Conservation (phyloP, 2,888 invertebrate species). For the Thyatira batis region DNA sequence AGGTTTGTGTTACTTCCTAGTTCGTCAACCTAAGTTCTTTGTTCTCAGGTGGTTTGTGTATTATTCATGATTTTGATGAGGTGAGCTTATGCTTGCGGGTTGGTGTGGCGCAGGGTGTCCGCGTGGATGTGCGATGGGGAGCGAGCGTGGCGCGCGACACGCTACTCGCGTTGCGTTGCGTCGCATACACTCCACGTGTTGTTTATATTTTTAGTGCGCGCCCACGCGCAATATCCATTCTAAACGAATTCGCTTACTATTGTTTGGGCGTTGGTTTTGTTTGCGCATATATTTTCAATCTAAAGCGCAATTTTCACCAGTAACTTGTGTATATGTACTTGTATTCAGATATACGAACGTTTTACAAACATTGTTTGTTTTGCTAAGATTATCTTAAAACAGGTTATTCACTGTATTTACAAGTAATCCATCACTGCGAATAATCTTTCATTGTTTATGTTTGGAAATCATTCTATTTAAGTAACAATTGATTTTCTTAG, state of each 20-base stretch:
- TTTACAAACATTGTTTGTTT: slow-evolving; percentile 19
- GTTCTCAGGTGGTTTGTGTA: slow-evolving; percentile 60
- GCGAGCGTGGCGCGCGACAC: slow-evolving; percentile 26
- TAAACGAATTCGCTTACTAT: slow-evolving; percentile 42
- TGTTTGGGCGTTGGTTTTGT: slow-evolving; percentile 42
- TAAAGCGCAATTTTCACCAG: slow-evolving; percentile 36
- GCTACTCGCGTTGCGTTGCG: slow-evolving; percentile 27
- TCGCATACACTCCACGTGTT: slow-evolving; percentile 66
- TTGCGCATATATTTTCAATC: slow-evolving; percentile 22
- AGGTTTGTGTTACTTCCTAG: slow-evolving; percentile 83
- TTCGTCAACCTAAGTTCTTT: slow-evolving; percentile 75
- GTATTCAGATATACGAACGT: slow-evolving; percentile 10
- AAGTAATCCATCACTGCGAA: not conserved
- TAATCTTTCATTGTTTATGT: not conserved
- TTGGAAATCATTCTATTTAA: not conserved
- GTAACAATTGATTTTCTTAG: not conserved
- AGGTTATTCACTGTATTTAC: not conserved
- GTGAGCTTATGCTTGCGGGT: slow-evolving; percentile 19
- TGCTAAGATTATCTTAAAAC: slow-evolving; percentile 3
- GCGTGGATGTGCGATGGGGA: slow-evolving; percentile 28
- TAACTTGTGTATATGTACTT: slow-evolving; percentile 13
- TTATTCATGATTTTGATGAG: slow-evolving; percentile 31
- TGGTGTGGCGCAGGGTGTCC: not conserved
- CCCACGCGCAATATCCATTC: slow-evolving; percentile 64
- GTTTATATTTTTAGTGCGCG: slow-evolving; percentile 77